Conservation (phyloP, 1,140 invertebrate species). For the Drosophila sulfurigaster region DNA sequence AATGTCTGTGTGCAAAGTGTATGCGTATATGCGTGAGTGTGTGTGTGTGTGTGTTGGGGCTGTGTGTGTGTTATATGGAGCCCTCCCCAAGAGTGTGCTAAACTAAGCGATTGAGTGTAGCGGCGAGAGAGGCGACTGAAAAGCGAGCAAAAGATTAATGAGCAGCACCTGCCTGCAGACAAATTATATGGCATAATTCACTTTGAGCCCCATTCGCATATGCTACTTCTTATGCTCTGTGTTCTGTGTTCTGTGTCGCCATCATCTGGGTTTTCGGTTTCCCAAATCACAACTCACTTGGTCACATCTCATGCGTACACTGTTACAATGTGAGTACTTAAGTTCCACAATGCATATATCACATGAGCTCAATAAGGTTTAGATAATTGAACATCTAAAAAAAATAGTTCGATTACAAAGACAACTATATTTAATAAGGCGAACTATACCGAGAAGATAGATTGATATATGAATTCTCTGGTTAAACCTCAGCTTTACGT, state of each 20-base stretch:
- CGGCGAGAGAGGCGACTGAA: constrained; percentile 36
- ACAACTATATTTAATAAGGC: too few species aligned
- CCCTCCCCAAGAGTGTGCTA: constrained; percentile 62
- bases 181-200: constrained; percentile 81
- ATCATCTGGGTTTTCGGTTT: neutral
- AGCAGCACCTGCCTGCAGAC: constrained; percentile 77
- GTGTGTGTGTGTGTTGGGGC: neutral
- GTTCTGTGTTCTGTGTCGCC: neutral
- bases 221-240: constrained; percentile 24
- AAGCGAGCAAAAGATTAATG: constrained; percentile 77
- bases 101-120: constrained; percentile 42
- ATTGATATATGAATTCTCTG: constrained; percentile 61
- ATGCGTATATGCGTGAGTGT: neutral
- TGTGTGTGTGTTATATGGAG: neutral
- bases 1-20: constrained; percentile 9
- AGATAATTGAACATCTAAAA: neutral
- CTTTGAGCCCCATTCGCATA: constrained; percentile 65
- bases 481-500: constrained; percentile 26
- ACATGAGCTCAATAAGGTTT: too few species aligned
- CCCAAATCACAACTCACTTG: constrained; percentile 19
- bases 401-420: too few species aligned
- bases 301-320: constrained; percentile 1
- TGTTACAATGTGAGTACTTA: neutral
- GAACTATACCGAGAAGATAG: neutral
- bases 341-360: neutral